Percentiles rank a stretch among this genome's conserved stretches.
These are phyloP conservation scores for Epiblema foenella DNA, from an alignment of 2,888 invertebrate genomes.

Conservation along the genomic window DNA sequence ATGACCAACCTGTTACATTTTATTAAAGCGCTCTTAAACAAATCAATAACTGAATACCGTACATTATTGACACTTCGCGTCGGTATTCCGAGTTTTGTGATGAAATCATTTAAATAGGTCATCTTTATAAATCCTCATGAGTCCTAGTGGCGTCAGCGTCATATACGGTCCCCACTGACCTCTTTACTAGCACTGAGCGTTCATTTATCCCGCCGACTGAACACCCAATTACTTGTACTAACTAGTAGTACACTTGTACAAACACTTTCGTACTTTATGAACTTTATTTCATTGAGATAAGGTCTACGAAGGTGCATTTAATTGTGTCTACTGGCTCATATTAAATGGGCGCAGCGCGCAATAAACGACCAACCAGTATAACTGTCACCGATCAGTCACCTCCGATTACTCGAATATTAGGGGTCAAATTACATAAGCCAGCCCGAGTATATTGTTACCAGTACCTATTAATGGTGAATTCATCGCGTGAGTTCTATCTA, in stretches of 20 bases:
- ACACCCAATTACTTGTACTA: conserved; percentile 13
- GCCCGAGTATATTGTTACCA: too few species aligned
- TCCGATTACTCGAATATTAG: not conserved
- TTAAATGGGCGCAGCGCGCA: not conserved
- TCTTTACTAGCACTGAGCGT: not conserved
- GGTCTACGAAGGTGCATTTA: not conserved
- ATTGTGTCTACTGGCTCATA: not conserved
- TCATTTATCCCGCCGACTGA: not conserved
- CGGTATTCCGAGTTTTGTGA: too few species aligned
- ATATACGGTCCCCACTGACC: not conserved
- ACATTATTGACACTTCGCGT: too few species aligned
- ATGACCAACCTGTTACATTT: too few species aligned
- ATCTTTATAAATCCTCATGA: not conserved
- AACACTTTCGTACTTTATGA: not conserved
- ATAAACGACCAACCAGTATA: not conserved
- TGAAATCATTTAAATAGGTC: conserved; percentile 1
- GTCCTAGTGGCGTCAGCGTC: not conserved
- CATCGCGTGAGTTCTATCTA: not conserved
- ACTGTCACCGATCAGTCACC: not conserved
- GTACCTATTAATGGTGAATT: not conserved
- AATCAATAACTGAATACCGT: too few species aligned
- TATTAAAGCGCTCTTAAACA: too few species aligned
- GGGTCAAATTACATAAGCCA: too few species aligned
- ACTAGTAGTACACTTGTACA: conserved; percentile 1
- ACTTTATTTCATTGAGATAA: not conserved